These are phyloP conservation scores for Sebastes diploproa DNA, from an alignment of 2,797 vertebrate genomes.

Conservation along the genomic window DNA sequence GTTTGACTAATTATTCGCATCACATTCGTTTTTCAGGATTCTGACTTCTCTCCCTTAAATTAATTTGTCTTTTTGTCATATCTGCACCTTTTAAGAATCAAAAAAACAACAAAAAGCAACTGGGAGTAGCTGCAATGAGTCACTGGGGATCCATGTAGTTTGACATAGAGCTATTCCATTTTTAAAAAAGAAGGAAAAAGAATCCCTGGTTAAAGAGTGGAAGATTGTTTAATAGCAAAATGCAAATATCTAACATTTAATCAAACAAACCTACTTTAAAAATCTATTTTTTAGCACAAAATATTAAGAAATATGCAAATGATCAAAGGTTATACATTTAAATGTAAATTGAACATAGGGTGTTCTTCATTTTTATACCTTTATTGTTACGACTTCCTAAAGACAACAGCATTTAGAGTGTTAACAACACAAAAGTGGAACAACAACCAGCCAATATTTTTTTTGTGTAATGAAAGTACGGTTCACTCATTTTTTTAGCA, in stretches of 20 bases:
- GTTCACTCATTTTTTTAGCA: background rate
- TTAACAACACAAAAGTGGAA: constrained; percentile 4
- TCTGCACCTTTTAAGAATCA: background rate
- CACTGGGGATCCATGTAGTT: background rate
- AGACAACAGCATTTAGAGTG: background rate
- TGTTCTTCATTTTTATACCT: background rate
- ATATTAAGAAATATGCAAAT: background rate
- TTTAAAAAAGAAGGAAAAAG: background rate
- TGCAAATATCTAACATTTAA: background rate
- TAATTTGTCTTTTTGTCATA: background rate
- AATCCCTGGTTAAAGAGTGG: background rate
- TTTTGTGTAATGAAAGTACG: background rate
- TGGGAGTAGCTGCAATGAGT: background rate
- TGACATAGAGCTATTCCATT: background rate
- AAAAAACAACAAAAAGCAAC: background rate
- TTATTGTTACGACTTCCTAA: background rate
- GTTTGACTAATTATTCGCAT: background rate
- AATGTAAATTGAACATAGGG: background rate
- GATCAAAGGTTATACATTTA: background rate
- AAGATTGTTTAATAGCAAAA: constrained; percentile 30
- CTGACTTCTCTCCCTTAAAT: background rate
- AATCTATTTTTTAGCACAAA: background rate
- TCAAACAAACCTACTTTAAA: background rate
- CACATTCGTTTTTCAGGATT: background rate
- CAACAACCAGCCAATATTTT: background rate